phyloP scores from a whole-genome alignment of 1,140 invertebrate species.

The Habropoda laboriosa region DNA sequence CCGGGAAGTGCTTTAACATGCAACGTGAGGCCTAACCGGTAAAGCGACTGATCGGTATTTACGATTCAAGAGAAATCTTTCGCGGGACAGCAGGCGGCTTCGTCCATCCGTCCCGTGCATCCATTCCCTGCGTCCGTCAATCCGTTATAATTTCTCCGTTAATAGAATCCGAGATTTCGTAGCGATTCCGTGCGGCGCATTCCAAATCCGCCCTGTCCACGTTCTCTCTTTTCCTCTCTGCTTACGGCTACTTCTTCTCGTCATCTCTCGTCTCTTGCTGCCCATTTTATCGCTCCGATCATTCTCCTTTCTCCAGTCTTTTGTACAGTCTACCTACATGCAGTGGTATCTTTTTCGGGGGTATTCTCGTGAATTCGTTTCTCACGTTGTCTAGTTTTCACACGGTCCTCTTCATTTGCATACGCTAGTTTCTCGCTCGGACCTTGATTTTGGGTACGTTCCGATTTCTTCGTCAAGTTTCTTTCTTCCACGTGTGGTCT shows the following conservation, averaged over 20 bases:
- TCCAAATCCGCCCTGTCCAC: slow-evolving; percentile 56
- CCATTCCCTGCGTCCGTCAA: slow-evolving; percentile 71
- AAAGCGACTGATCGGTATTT: slow-evolving; percentile 72
- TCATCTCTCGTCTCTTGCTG: slow-evolving; percentile 10
- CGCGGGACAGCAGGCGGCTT: slow-evolving; percentile 67
- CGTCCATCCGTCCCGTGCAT: slow-evolving; percentile 61
- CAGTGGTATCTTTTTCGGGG: too few relatives aligned
- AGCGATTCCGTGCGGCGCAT: slow-evolving; percentile 76
- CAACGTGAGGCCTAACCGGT: slow-evolving; percentile 60
- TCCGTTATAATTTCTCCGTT: slow-evolving; percentile 82
- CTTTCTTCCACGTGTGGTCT: not conserved
- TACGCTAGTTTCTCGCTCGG: too few relatives aligned
- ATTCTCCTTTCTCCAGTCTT: not conserved
- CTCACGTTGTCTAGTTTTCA: too few relatives aligned
- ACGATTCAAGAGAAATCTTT: slow-evolving; percentile 80
- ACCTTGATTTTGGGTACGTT: not conserved
- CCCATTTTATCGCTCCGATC: not conserved
- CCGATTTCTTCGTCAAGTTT: not conserved
- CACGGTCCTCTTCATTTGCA: too few relatives aligned
- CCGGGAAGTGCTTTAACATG: slow-evolving; percentile 79
- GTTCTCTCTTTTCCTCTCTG: slow-evolving; percentile 16
- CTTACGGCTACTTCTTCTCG: not conserved
- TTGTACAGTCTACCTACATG: not conserved
- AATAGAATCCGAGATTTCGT: slow-evolving; percentile 81
- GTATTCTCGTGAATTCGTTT: too few relatives aligned